Conservation (phyloP, 2,888 invertebrate genomes). For the Petrophora chlorosata region DNA sequence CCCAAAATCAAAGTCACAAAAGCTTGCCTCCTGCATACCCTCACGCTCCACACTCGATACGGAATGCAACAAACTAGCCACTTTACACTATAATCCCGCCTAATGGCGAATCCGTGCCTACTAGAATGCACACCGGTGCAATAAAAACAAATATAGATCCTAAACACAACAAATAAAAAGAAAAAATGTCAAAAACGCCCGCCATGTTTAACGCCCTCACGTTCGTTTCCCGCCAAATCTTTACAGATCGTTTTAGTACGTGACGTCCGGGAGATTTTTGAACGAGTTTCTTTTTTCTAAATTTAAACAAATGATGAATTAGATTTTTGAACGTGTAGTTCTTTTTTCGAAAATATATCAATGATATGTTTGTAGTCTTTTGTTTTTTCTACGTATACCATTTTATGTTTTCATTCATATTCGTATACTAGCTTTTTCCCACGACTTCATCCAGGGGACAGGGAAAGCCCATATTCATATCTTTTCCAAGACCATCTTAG, state of each 20-base stretch:
- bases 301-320: constrained; percentile 41
- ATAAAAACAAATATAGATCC: constrained; percentile 80
- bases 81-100: constrained; percentile 47
- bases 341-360: constrained; percentile 46
- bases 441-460: too few relatives aligned
- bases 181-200: constrained; percentile 49
- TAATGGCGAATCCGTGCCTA: constrained; percentile 78
- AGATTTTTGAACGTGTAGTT: constrained; percentile 42
- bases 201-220: constrained; percentile 55
- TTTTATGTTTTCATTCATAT: background rate
- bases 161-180: constrained; percentile 71
- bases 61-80: constrained; percentile 43
- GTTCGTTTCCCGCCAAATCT: constrained; percentile 64
- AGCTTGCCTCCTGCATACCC: constrained; percentile 16
- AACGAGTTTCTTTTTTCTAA: constrained; percentile 43
- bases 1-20: background rate
- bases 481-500: too few relatives aligned
- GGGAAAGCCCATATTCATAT: too few relatives aligned
- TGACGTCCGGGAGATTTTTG: constrained; percentile 59
- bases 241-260: constrained; percentile 81
- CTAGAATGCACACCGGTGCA: constrained; percentile 68
- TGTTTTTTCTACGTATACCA: constrained; percentile 3
- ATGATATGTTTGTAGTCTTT: constrained; percentile 48
- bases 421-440: too few relatives aligned
- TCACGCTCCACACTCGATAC: constrained; percentile 28